phyloP scores from a whole-genome alignment of 2,113 vertebrate genomes.

The Sarotherodon lohbergeri region DNA sequence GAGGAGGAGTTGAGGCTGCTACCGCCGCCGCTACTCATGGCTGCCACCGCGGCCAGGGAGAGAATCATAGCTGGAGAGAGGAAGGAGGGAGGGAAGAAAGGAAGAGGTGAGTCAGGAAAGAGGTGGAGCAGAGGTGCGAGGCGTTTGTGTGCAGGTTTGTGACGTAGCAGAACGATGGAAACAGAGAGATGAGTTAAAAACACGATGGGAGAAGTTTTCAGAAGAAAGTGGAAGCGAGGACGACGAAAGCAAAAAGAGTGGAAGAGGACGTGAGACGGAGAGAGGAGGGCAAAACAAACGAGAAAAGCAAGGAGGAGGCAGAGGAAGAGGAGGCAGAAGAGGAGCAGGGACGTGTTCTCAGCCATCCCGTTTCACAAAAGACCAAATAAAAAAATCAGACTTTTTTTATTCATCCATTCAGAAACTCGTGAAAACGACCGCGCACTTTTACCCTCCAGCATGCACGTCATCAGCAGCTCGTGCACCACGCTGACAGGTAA shows the following conservation, averaged over 20 bases:
- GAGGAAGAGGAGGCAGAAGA: background rate
- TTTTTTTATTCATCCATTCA: background rate
- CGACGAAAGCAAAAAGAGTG: background rate
- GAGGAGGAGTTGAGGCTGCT: constrained; percentile 59
- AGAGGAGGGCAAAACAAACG: background rate
- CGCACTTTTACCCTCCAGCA: background rate
- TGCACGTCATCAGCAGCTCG: constrained; percentile 12
- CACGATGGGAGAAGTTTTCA: background rate
- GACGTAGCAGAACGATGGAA: background rate
- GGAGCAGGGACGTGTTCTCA: background rate
- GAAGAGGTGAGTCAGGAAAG: background rate
- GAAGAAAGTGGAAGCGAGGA: background rate
- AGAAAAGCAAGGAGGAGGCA: background rate
- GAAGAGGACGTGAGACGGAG: background rate
- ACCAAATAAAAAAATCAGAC: background rate
- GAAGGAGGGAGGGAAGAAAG: background rate
- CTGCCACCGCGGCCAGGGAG: constrained; percentile 69
- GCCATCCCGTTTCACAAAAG: background rate
- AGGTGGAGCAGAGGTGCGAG: background rate
- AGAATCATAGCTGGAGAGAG: constrained; percentile 76
- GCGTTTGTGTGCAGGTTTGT: background rate
- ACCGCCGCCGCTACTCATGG: constrained; percentile 58
- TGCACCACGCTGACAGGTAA: constrained; percentile 18
- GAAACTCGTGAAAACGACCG: constrained; percentile 22
- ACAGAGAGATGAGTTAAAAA: background rate